These are phyloP conservation scores for Sylvia atricapilla DNA, from an alignment of 2,113 vertebrate species.

Conservation along the genomic window DNA sequence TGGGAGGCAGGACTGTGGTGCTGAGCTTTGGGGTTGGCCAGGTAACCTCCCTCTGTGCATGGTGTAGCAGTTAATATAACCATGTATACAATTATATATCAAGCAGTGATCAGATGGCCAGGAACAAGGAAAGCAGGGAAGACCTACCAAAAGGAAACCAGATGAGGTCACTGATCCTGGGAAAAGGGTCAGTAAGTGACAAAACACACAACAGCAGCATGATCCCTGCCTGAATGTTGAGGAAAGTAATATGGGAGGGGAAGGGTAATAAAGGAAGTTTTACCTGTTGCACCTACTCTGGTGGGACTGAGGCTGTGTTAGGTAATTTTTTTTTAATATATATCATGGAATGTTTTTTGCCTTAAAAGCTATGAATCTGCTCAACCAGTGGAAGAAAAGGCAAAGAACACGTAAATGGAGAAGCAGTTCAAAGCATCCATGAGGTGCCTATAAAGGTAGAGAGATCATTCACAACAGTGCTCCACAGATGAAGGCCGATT, in stretches of 20 bases:
- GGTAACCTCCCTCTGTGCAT: neutral
- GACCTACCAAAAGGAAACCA: neutral
- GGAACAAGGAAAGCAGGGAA: neutral
- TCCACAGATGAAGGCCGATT: neutral
- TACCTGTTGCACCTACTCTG: neutral
- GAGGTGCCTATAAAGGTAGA: neutral
- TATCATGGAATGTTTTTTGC: neutral
- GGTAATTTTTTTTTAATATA: neutral
- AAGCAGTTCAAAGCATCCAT: neutral
- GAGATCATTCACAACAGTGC: neutral
- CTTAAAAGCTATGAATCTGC: neutral
- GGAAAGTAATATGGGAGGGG: neutral
- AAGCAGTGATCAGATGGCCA: accelerated
- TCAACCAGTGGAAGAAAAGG: neutral
- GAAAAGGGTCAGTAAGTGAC: neutral
- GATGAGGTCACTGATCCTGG: neutral
- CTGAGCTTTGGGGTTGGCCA: neutral
- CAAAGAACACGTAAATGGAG: neutral
- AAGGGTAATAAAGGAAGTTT: neutral
- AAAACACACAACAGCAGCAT: neutral
- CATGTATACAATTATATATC: neutral
- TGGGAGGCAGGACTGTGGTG: neutral
- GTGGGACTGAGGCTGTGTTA: neutral
- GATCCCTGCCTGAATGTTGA: neutral
- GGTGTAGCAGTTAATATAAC: neutral